Base-by-base conservation (phyloP, 2,113 vertebrate species). In the Corythaixoides concolor region DNA sequence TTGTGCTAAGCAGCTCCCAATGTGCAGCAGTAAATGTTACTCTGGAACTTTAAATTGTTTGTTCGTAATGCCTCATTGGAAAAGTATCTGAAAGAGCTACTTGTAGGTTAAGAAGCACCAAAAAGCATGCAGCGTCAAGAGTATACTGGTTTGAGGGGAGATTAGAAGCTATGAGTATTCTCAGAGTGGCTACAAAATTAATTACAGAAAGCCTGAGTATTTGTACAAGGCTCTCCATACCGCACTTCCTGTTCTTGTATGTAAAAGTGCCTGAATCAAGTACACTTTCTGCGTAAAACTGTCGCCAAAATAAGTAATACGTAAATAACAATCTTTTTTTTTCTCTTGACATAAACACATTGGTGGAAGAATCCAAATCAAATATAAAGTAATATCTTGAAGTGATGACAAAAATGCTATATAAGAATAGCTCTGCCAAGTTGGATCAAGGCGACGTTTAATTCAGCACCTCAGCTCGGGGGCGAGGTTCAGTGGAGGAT, bases 121-220 rank as follows among this genome's bases (percentile, higher is more conserved):
- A 45, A 79, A 90, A 52, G 37, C 22, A 19, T 53, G 30, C 17
- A 63, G n/a, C 5, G 0, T 67, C 23, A 35, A 64, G 49, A 84
- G 13, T 43, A 3, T 70, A 12, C 8, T 74, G 49, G 63, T 70
- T 24, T 84, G 47, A 32, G 35, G n/a, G 15, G 7, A 80, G 50
- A 41, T 86, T 39, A 63, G 75, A 85, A 90, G 60, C 76, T 83
- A 14, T 66, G 55, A 59, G 35, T 73, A 8, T 68, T 89, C 39
- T 95, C 37, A 60, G 56, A 85, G 56, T 70, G 64, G 77, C 69
- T 87, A 27, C 68, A 84, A 59, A 95, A 89, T 92, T 69, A 92
- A 84, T 85, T 92, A 56, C 69, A 91, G 80, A 95, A 82, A 72
- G 58, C 56, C 60, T 49, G 55, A 84, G 35, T 92, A 63, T 96